phyloP scores from a whole-genome alignment of 2,888 invertebrate species.

The Marronus borbonicus region DNA sequence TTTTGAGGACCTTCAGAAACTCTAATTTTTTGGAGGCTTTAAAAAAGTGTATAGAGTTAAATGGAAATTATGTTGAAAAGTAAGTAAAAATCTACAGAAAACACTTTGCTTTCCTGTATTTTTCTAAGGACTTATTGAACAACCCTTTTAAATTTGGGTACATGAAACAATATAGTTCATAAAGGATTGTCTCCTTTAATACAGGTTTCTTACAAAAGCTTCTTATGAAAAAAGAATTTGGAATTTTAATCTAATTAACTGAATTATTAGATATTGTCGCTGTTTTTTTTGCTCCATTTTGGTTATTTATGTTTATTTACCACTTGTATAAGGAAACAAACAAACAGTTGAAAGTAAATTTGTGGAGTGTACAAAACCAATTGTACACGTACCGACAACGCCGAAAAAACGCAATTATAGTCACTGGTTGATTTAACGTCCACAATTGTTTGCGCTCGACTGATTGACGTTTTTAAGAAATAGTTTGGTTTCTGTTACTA shows the following conservation, averaged over 20 bases:
- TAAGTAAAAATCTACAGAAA: too few species aligned
- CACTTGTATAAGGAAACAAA: neutral
- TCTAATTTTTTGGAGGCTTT: too few species aligned
- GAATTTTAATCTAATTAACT: neutral
- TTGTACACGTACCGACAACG: neutral
- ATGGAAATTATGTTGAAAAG: too few species aligned
- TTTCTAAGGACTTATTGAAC: too few species aligned
- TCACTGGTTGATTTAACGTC: slow-evolving; percentile 63
- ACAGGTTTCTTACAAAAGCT: neutral
- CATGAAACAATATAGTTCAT: too few species aligned
- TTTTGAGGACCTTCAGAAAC: too few species aligned
- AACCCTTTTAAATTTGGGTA: too few species aligned
- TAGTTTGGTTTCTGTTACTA: slow-evolving; percentile 54
- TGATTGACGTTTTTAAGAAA: slow-evolving; percentile 63
- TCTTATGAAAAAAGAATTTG: neutral
- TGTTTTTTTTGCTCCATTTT: neutral
- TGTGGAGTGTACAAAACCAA: slow-evolving; percentile 1
- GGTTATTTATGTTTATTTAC: neutral
- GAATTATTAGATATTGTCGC: neutral
- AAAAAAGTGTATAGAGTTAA: too few species aligned
- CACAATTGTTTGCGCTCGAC: slow-evolving; percentile 66
- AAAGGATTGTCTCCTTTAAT: neutral
- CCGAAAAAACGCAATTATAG: slow-evolving; percentile 23
- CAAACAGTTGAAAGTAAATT: slow-evolving; percentile 7
- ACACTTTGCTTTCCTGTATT: too few species aligned